Evolutionary conservation across 2,888 invertebrate genomes (phyloP), one percentile per base, ranked within the genome.

Genomic region (Embidobia sp.): DNA sequence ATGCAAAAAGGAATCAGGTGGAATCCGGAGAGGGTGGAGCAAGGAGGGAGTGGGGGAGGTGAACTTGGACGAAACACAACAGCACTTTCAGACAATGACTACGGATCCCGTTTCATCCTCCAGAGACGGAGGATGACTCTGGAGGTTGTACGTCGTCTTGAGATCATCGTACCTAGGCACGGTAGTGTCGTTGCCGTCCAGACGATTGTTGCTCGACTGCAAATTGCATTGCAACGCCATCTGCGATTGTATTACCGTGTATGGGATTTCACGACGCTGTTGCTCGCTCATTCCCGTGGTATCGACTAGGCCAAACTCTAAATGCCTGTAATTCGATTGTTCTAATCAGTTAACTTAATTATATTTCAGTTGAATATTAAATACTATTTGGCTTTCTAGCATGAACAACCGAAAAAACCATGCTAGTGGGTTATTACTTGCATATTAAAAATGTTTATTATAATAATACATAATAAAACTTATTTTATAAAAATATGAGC

Each of bases 251-350:
- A 96, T 96, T 42, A 96, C 95, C 0, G 96, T 96, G 88, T 97
- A 97, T 1, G 96, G 96, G 85, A 97, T 96, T 90, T 96, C 96
- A 77, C 95, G 93, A 18, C 96, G 91, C 86, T 96, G 96, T 80
- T 94, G 94, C 85, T 96, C 96, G 51, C 94, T 94, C 96, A 97
- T 96, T 70, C 97, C 97, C 15, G 94, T 92, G 0, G 97, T 97
- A 83, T 97, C 97, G 63, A 97, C 94, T 85, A 97, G 91, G 86
- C 95, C 94, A 90, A 95, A 97, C 88, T 97, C 96, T 84, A 97
- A 91, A 88, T 97, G 96, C 87, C 96, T 95, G 82, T 19, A 86
- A 86, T 5, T 42, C 1, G 29, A 29, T 8, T n/a, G n/a, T n/a
- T n/a, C n/a, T n/a, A n/a, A n/a, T n/a, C n/a, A n/a, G n/a, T n/a